Conservation (phyloP, 2,797 vertebrate genomes). For the Silurus aristotelis region DNA sequence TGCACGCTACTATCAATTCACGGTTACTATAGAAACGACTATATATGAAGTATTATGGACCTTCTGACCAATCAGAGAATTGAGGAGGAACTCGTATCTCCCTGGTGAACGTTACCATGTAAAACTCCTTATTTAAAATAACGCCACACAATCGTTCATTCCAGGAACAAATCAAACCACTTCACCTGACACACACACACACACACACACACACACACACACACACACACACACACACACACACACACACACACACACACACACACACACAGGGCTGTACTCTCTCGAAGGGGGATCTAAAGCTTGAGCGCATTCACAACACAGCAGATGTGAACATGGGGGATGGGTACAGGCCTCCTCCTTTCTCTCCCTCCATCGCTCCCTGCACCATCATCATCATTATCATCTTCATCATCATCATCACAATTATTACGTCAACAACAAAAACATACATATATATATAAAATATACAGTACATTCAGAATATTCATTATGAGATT, state of each 20-base stretch:
- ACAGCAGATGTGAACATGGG: constrained; percentile 52
- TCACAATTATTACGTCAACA: not conserved
- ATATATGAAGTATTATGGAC: not conserved
- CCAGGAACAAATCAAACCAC: not conserved
- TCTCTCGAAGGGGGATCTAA: constrained; percentile 20
- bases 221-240: not conserved
- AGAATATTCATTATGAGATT: not conserved
- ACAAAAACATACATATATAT: not conserved
- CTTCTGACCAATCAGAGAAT: not conserved
- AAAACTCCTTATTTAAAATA: not conserved
- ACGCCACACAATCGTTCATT: no score
- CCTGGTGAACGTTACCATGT: not conserved
- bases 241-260: constrained; percentile 23
- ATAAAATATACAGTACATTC: no score
- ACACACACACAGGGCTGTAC: not conserved
- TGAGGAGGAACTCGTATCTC: not conserved
- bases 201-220: not conserved
- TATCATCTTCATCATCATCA: not conserved
- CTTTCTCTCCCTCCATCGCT: not conserved
- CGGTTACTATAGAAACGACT: not conserved
- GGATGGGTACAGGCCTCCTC: constrained; percentile 42
- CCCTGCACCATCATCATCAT: constrained; percentile 23
- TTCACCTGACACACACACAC: no score
- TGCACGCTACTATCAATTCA: not conserved
- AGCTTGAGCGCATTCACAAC: constrained; percentile 28